A percentile compares a stretch with the other conserved stretches of the same genome.
These are phyloP conservation scores for Philereme transversata DNA, from an alignment of 2,888 invertebrate genomes.

Conservation along the genomic window DNA sequence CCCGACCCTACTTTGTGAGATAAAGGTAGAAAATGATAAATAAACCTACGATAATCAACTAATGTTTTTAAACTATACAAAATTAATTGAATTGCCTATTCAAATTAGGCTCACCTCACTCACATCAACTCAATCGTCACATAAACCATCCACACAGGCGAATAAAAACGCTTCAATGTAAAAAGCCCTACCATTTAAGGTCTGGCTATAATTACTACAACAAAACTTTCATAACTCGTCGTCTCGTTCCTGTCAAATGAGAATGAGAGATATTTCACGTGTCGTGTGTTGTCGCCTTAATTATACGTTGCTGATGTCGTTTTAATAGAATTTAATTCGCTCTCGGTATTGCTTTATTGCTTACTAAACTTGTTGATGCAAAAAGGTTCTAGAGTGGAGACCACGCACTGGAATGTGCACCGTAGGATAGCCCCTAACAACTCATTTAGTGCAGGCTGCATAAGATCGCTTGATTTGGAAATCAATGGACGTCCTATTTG, in stretches of 20 bases:
- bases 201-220: constrained; percentile 69
- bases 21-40: too few relatives aligned
- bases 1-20: too few relatives aligned
- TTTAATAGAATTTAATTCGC: constrained; percentile 79
- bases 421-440: too few relatives aligned
- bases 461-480: too few relatives aligned
- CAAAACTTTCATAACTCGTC: constrained; percentile 72
- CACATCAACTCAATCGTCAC: constrained; percentile 9
- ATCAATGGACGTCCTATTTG: too few relatives aligned
- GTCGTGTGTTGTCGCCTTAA: constrained; percentile 67
- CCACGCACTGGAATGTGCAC: background rate
- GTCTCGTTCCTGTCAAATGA: constrained; percentile 57
- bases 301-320: constrained; percentile 69
- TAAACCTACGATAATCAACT: too few relatives aligned
- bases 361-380: constrained; percentile 50
- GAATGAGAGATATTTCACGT: constrained; percentile 77
- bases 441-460: too few relatives aligned
- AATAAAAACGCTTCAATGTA: constrained; percentile 25
- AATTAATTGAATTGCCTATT: constrained; percentile 7
- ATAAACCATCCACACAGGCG: constrained; percentile 24
- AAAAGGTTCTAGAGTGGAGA: background rate
- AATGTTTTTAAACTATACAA: too few relatives aligned
- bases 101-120: background rate
- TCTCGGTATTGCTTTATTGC: constrained; percentile 46
- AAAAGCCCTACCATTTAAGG: constrained; percentile 44